These are phyloP conservation scores for Ptiloglossa arizonensis DNA, from an alignment of 1,140 invertebrate genomes.

Conservation along the genomic window DNA sequence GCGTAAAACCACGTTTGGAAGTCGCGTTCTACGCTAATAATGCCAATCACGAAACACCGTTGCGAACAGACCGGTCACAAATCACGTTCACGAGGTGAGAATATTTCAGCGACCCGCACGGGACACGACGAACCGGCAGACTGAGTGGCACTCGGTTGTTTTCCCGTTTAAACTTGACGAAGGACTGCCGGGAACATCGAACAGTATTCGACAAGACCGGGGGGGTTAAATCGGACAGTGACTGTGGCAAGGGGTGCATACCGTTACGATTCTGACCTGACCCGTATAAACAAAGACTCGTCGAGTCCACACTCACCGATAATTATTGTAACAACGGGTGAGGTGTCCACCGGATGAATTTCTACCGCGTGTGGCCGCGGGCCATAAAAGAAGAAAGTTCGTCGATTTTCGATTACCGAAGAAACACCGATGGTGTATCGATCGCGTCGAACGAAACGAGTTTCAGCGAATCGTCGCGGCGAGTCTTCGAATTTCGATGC, in stretches of 20 bases:
- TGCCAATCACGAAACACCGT: constrained; percentile 18
- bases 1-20: constrained; percentile 1
- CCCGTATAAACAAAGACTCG: not conserved
- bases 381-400: too few species aligned
- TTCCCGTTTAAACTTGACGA: not conserved
- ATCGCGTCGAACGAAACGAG: too few species aligned
- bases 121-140: not conserved
- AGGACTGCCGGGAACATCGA: not conserved
- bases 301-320: too few species aligned
- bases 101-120: constrained; percentile 8
- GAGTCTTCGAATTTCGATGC: too few species aligned
- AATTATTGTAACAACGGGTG: not conserved
- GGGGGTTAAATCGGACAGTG: not conserved
- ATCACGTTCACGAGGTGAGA: constrained; percentile 7
- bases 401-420: not conserved
- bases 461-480: too few species aligned
- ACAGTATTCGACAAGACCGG: not conserved
- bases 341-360: not conserved
- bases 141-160: not conserved
- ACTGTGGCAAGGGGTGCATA: constrained; percentile 4
- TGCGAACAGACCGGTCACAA: not conserved
- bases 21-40: not conserved
- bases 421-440: too few species aligned
- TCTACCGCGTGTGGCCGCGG: not conserved
- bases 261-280: constrained; percentile 33